Evolutionary conservation across 2,888 invertebrate genomes (phyloP).

Genomic region (Siphonodentalium dalli): DNA sequence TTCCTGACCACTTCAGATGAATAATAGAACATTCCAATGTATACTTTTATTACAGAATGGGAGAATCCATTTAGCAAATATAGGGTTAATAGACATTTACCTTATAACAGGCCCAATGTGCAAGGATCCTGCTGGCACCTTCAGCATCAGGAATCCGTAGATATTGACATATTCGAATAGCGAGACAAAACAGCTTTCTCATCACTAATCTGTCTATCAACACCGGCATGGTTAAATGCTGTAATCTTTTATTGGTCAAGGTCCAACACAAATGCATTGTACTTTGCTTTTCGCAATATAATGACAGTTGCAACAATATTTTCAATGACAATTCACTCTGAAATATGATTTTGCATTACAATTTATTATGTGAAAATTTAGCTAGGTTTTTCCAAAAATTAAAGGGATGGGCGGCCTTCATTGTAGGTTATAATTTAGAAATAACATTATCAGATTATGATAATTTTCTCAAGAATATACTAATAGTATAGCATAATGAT

Average conservation of each 20-base stretch:
- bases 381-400: not conserved
- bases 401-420: no score
- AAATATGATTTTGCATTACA: not conserved
- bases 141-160: conserved; percentile 80
- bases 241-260: conserved; percentile 42
- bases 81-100: conserved; percentile 71
- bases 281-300: no score
- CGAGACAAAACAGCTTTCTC: conserved; percentile 87
- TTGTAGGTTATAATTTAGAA: no score
- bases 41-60: not conserved
- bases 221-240: conserved; percentile 74
- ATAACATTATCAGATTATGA: no score
- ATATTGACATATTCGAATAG: conserved; percentile 88
- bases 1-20: not conserved
- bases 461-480: no score
- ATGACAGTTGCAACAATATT: no score
- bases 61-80: not conserved
- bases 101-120: conserved; percentile 97
- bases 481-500: no score
- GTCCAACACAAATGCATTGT: not conserved
- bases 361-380: not conserved
- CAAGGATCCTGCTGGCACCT: conserved; percentile 85
- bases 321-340: not conserved
- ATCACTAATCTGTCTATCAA: conserved; percentile 87
- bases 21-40: not conserved